Evolutionary conservation across 2,113 vertebrate species (phyloP), one percentile per base, ranked within the genome.

Genomic region (Rynchops niger): DNA sequence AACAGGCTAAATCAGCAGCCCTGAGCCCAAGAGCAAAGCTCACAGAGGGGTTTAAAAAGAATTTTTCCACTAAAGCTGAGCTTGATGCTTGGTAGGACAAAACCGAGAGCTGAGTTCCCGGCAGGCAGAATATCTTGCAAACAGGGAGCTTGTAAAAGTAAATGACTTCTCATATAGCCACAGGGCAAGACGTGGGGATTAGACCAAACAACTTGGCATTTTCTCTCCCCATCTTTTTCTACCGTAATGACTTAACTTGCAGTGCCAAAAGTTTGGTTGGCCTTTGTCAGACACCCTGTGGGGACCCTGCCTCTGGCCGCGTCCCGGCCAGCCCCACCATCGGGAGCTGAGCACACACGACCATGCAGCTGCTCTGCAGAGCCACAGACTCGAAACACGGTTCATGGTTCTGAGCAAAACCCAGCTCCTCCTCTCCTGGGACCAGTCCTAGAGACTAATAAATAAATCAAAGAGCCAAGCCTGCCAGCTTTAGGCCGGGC

Each of bases 51-150:
- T 47, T 32, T 63, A 25, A 55, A 74, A 58, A 22, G 42, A 42
- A n/a, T 90, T 92, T 20, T 85, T 65, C 23, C 30, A 56, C 45
- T 53, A 70, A 25, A 89, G 12, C 29, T 55, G 42, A 86, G 42
- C n/a, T 62, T 1, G 1, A 4, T 27, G 43, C 53, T 62, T 36
- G 32, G 36, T 42, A 88, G 55, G 72, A 89, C 47, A 76, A 69
- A 86, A 32, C 8, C 0, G 0, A 82, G 59, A 59, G 61, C 67
- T 36, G 40, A 43, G 19, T 16, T 79, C 17, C 58, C 2, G 0
- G 6, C 40, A 62, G 49, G 52, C 18, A 43, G 66, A 76, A 11
- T 22, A 55, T n/a, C 30, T 76, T 69, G 36, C 49, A 38, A 42
- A n/a, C 8, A 72, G 18, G 15, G 23, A 88, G 30, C 49, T 80